Evolutionary conservation across 2,113 vertebrate species (phyloP).

Genomic region (Equus przewalskii): DNA sequence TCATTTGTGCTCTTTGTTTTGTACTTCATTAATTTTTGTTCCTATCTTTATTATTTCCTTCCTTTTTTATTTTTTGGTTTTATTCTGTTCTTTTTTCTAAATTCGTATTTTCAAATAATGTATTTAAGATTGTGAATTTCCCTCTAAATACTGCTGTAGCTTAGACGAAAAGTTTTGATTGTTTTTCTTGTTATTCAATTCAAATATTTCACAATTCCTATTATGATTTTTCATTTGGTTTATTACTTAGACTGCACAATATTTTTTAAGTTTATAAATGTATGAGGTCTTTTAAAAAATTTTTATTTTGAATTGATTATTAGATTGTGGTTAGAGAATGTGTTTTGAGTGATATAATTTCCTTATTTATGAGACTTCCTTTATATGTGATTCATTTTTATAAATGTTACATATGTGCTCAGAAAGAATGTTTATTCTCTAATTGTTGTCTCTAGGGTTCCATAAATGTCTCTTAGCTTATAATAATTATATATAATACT

Average conservation of each 20-base stretch:
- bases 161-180: not conserved
- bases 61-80: not conserved
- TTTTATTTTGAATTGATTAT: not conserved
- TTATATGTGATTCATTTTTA: not conserved
- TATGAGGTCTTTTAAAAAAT: not conserved
- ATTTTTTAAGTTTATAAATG: not conserved
- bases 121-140: not conserved
- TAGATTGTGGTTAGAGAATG: not conserved
- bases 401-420: not conserved
- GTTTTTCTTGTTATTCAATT: not conserved
- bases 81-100: not conserved
- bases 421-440: not conserved
- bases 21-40: not conserved
- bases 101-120: not conserved
- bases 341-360: not conserved
- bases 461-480: not conserved
- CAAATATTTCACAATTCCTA: not conserved
- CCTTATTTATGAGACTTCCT: not conserved
- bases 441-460: not conserved
- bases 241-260: not conserved
- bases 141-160: not conserved
- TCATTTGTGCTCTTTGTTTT: not conserved
- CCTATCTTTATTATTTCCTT: not conserved
- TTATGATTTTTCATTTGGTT: not conserved
- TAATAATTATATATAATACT: not conserved